Percentiles rank a stretch among this genome's conserved stretches.
phyloP scores from a whole-genome alignment of 1,140 invertebrate genomes.

The Pectinophora gossypiella region DNA sequence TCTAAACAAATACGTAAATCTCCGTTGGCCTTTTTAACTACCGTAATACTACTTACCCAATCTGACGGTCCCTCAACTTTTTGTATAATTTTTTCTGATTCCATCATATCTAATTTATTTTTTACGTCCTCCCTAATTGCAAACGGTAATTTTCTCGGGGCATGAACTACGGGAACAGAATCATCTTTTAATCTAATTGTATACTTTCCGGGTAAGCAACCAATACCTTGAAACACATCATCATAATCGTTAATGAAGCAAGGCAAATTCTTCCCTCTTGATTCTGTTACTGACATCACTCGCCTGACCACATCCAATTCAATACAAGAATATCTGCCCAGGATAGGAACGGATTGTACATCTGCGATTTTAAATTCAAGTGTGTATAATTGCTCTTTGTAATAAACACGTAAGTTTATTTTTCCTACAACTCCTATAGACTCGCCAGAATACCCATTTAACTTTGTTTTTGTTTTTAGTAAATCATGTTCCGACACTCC shows the following conservation, averaged over 20 bases:
- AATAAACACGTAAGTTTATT: background rate
- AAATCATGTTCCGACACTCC: background rate
- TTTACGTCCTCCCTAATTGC: constrained; percentile 2
- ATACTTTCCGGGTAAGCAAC: constrained; percentile 6
- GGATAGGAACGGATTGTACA: constrained; percentile 1
- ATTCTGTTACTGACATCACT: background rate
- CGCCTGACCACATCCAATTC: constrained; percentile 3
- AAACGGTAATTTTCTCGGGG: constrained; percentile 4
- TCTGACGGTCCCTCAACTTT: constrained; percentile 23
- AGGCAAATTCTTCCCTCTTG: background rate
- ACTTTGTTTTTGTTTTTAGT: no score
- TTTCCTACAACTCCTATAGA: background rate
- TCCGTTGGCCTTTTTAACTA: constrained; percentile 48
- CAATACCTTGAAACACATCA: constrained; percentile 7
- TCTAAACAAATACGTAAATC: constrained; percentile 23
- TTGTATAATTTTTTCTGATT: background rate
- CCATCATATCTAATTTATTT: constrained; percentile 1
- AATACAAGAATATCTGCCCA: background rate
- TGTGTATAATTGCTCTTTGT: background rate
- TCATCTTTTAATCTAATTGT: constrained; percentile 3
- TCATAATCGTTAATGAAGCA: background rate
- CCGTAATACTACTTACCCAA: constrained; percentile 64
- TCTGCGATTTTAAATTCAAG: constrained; percentile 5
- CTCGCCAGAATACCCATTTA: background rate
- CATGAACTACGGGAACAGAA: constrained; percentile 3